Base-by-base conservation (phyloP, 2,797 vertebrate species). In the Mastacembelus armatus region DNA sequence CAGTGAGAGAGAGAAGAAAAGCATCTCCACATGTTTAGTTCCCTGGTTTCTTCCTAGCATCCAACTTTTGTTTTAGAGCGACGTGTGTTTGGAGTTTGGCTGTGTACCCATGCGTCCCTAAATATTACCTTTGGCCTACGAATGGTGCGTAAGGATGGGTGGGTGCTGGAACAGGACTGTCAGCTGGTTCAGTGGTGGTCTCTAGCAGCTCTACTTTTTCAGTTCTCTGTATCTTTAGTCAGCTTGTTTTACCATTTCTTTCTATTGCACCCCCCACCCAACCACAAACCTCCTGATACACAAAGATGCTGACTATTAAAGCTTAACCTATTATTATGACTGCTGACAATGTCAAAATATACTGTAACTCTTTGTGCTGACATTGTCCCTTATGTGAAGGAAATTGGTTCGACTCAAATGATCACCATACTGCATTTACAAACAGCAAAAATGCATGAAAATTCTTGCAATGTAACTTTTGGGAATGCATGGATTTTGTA, bases 31-130 rank as follows among this genome's bases (percentile, higher is more conserved):
- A 71, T 75, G 63, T 78, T 76, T 76, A 55, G 30, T 65, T 80
- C 50, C 18, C 22, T 57, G 75, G 51, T 77, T 86, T 77, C 45
- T 51, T 67, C 22, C 26, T 43, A 47, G 30, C 1, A 19, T 76
- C 78, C 78, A 85, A 74, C 69, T 63, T 85, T 83, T 74, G 57
- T 87, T 62, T 70, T 58, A 22, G 55, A 77, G 52, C 2, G 36
- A 65, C 56, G 35, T 40, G 56, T 86, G 84, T 89, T 89, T 89
- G 54, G 83, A 85, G 58, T 44, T 81, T 81, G 81, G 83, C 81
- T 32, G 59, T 54, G 82, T 67, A 67, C 10, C 69, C 84, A 73
- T 78, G 89, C 80, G 7, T 87, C 45, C 55, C 71, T 87, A 86
- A 89, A 77, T 83, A 59, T 78, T 80, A 88, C 74, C 68, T 71